Conservation (phyloP, 2,888 invertebrate species). For the Eilema sororculum region DNA sequence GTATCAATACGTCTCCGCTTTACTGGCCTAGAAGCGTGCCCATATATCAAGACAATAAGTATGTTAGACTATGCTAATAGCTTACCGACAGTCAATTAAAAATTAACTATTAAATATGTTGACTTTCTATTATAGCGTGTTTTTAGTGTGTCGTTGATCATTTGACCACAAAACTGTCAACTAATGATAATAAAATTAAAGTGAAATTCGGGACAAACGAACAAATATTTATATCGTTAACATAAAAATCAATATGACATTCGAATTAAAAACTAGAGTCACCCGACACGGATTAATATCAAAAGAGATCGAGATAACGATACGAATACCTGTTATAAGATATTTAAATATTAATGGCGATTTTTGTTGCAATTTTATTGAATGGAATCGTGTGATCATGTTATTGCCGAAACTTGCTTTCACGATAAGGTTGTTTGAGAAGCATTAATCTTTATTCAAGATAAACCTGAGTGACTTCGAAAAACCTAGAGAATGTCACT, state of each 20-base stretch:
- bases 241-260: conserved; percentile 2
- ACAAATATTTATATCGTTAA: background rate
- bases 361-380: conserved; percentile 10
- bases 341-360: background rate
- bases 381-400: background rate
- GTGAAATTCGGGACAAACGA: conserved; percentile 8
- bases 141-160: background rate
- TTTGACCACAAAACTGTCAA: background rate
- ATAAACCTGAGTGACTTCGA: background rate
- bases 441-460: background rate
- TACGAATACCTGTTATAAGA: background rate
- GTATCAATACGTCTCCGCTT: background rate
- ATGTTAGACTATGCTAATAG: background rate
- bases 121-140: conserved; percentile 4
- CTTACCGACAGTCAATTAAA: background rate
- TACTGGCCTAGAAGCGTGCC: background rate
- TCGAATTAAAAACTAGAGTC: conserved; percentile 8
- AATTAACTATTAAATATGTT: background rate
- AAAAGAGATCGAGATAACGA: background rate
- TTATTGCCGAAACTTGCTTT: conserved; percentile 5
- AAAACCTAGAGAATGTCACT: background rate
- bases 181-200: conserved; percentile 3
- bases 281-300: conserved; percentile 5
- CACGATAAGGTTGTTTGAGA: background rate
- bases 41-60: background rate